phyloP scores from a whole-genome alignment of 92 coral and sea anemone genomes.

The Parazoanthus darwini region DNA sequence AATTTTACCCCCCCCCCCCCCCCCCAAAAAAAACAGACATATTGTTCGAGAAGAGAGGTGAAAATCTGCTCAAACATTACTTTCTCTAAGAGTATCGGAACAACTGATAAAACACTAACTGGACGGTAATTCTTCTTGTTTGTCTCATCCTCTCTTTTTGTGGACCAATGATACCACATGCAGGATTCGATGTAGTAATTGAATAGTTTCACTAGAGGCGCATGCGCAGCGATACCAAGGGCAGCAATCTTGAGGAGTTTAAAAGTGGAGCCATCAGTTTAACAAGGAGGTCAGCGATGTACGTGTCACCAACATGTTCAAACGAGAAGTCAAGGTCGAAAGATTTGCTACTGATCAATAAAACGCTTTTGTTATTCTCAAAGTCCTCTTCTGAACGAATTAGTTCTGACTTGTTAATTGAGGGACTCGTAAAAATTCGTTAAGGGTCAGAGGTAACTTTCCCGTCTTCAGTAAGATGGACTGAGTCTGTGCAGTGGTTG shows the following conservation, averaged over 20 bases:
- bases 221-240: conserved; percentile 24
- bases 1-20: too few relatives aligned
- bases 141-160: conserved; percentile 4
- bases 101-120: conserved; percentile 32
- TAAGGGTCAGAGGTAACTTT: conserved; percentile 30
- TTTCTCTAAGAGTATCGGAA: conserved; percentile 43
- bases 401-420: neutral
- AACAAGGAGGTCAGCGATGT: conserved; percentile 9
- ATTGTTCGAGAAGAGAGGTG: neutral
- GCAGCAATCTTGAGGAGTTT: conserved; percentile 34
- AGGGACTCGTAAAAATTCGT: conserved; percentile 19
- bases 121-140: conserved; percentile 46
- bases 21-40: neutral
- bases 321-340: too few relatives aligned
- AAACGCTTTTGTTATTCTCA: conserved; percentile 38
- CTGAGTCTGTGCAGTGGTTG: neutral
- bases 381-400: conserved; percentile 20
- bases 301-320: too few relatives aligned
- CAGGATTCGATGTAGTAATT: conserved; percentile 2
- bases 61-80: conserved; percentile 41
- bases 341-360: neutral
- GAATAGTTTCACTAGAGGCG: neutral
- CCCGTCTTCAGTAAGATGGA: conserved; percentile 24
- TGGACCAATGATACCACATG: neutral
- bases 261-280: conserved; percentile 33